These are phyloP conservation scores for Paralvinella palmiformis DNA, from an alignment of 1,140 invertebrate species.

Conservation along the genomic window DNA sequence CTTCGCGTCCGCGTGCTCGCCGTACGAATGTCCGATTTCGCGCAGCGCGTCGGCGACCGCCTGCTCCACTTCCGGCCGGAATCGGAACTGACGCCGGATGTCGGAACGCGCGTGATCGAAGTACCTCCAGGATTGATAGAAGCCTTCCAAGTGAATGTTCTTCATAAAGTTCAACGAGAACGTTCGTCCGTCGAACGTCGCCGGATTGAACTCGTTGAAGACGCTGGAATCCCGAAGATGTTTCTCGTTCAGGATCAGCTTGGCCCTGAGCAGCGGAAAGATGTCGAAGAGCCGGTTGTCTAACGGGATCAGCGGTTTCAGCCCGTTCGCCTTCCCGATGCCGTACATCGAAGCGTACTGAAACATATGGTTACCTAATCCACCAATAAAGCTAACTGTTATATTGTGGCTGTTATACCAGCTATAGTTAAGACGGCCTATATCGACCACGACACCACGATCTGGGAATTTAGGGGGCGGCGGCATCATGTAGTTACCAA, in stretches of 20 bases:
- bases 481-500: conserved; percentile 16
- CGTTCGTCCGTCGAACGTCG: conserved; percentile 16
- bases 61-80: not conserved
- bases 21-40: not conserved
- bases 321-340: conserved; percentile 16
- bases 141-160: conserved; percentile 17
- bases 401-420: conserved; percentile 17
- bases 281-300: not conserved
- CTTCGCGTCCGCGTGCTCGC: not conserved
- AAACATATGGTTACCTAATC: conserved; percentile 22
- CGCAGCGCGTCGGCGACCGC: not conserved
- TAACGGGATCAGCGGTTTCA: conserved; percentile 1
- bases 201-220: not conserved
- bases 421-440: not conserved
- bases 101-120: conserved; percentile 18
- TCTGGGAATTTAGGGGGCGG: not conserved
- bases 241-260: not conserved
- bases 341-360: conserved; percentile 19
- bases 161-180: conserved; percentile 21
- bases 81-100: conserved; percentile 8
- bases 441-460: conserved; percentile 5
- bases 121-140: conserved; percentile 21
- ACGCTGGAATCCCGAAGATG: not conserved
- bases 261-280: conserved; percentile 1
- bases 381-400: conserved; percentile 9